Evolutionary conservation across 2,113 vertebrate species (phyloP).

Genomic region (Sceloporus undulatus): DNA sequence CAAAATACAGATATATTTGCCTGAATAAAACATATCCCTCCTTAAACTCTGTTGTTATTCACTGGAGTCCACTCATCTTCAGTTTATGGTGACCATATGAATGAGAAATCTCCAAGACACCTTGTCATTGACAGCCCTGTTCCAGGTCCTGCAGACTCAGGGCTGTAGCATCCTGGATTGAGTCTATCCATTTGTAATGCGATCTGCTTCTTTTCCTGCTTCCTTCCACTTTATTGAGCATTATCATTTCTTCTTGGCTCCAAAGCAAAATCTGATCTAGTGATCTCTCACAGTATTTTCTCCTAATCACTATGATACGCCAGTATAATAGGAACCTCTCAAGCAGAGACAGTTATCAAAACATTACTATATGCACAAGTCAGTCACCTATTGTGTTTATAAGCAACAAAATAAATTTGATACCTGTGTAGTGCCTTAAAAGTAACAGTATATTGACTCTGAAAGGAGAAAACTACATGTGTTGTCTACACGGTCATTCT

Average conservation of each 20-base stretch:
- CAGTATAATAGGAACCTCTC: background rate
- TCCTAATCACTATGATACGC: background rate
- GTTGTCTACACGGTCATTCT: background rate
- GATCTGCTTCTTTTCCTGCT: too few species aligned
- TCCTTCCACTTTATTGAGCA: background rate
- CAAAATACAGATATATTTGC: background rate
- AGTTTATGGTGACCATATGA: background rate
- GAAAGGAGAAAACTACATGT: background rate
- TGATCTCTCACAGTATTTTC: background rate
- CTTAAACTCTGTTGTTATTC: too few species aligned
- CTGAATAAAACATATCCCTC: background rate
- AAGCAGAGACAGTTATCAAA: background rate
- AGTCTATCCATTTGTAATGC: too few species aligned
- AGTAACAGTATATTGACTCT: background rate
- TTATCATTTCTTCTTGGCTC: background rate
- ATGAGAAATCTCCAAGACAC: too few species aligned
- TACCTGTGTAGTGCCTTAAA: background rate
- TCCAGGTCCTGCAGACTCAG: too few species aligned
- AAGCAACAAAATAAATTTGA: background rate
- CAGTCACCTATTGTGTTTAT: background rate
- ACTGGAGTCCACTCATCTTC: too few species aligned
- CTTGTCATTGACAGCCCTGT: too few species aligned
- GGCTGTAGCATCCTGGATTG: too few species aligned
- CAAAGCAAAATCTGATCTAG: background rate
- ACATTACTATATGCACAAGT: background rate